Base-by-base conservation (phyloP, 1,140 invertebrate genomes). In the Drosophila bocki region DNA sequence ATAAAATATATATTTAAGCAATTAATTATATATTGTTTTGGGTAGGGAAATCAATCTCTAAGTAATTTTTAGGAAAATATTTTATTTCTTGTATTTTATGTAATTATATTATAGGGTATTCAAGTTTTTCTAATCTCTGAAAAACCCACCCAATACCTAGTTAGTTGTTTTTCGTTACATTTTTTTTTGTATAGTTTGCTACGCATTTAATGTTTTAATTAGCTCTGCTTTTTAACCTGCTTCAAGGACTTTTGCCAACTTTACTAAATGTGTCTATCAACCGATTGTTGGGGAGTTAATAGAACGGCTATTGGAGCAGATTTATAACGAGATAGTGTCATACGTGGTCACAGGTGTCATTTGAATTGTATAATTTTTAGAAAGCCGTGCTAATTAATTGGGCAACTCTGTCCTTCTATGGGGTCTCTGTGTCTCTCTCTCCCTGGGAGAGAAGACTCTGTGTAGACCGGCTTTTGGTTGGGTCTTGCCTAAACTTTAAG, bases 161-260 rank as follows among this genome's bases (percentile, higher is more conserved):
- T 60, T 42, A 9, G 15, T 54, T 37, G 19, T 58, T 75, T 60
- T 47, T 44, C 41, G 32, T 61, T 59, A 41, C 12, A 58, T 17
- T 76, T 59, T 69, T 50, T 64, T 37, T 42, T n/a, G n/a, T n/a
- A 57, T 59, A 59, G 71, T 77, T 83, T 58, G 80, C 61, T 83
- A 79, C 85, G 85, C 85, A 90, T 90, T 88, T 90, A 90, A 90
- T 88, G 85, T 90, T 90, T 88, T 88, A 88, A 88, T 88, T 90
- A 85, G 78, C 69, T 72, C 60, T 80, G 63, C 48, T 78, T 90
- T 79, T 61, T 58, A 50, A 53, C 67, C 56, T 26, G 48, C 42
- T 42, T 57, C 81, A 90, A 79, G 85, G 85, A 88, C 77, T 80
- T 80, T 78, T 72, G 39, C 17, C 71, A 39, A 33, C 47, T 44